A percentile compares a stretch with the other conserved stretches of the same genome.
Evolutionary conservation across 2,797 vertebrate species (phyloP).

Genomic region (Arnoldichthys spilopterus): DNA sequence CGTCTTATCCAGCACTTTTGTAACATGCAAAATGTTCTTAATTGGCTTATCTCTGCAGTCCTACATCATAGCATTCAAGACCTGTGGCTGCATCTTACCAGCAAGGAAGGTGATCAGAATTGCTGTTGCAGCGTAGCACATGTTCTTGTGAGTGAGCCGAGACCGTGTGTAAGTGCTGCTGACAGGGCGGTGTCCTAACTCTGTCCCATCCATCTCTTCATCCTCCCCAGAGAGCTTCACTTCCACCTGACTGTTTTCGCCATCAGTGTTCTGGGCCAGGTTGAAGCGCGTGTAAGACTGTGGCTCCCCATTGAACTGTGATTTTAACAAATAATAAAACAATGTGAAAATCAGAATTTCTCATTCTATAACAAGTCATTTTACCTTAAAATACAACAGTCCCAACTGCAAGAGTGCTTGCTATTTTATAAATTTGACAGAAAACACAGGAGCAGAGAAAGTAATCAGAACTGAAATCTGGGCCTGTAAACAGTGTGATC

Average conservation of each 20-base stretch:
- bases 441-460: too few species aligned
- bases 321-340: conserved; percentile 10
- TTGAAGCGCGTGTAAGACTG: conserved; percentile 88
- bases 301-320: conserved; percentile 80
- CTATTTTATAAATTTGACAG: too few species aligned
- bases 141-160: conserved; percentile 45
- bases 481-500: too few species aligned
- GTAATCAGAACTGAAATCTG: too few species aligned
- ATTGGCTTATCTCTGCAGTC: neutral
- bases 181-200: conserved; percentile 46
- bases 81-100: conserved; percentile 16
- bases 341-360: too few species aligned
- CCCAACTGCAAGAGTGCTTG: too few species aligned
- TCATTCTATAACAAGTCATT: neutral
- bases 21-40: too few species aligned
- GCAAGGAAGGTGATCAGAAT: conserved; percentile 76
- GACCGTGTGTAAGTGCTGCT: conserved; percentile 57
- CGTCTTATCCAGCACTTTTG: neutral
- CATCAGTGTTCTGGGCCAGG: conserved; percentile 78
- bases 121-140: conserved; percentile 67
- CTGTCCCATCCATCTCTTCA: conserved; percentile 76
- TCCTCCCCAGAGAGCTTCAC: conserved; percentile 85
- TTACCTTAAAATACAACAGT: too few species aligned
- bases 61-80: neutral
- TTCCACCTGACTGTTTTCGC: conserved; percentile 83